A percentile compares a stretch with the other conserved stretches of the same genome.
phyloP scores from a whole-genome alignment of 2,113 vertebrate genomes.

The Paramormyrops kingsleyae region DNA sequence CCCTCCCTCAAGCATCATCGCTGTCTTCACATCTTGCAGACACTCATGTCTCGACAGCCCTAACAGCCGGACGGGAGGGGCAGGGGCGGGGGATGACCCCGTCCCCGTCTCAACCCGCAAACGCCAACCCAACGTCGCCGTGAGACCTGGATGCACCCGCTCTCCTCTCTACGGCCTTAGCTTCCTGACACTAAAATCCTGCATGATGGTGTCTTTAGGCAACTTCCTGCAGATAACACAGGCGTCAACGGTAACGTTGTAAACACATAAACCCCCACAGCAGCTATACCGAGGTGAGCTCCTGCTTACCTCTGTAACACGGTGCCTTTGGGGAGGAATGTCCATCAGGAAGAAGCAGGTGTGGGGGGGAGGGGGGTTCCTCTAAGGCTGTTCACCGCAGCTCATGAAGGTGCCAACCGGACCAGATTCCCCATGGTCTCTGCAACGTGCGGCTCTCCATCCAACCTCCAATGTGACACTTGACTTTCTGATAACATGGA shows the following conservation, averaged over 20 bases:
- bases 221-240: background rate
- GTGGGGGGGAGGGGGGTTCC: background rate
- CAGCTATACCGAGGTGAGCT: background rate
- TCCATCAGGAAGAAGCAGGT: background rate
- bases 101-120: background rate
- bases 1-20: background rate
- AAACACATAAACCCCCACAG: background rate
- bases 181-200: background rate
- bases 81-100: background rate
- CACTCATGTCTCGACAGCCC: background rate
- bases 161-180: background rate
- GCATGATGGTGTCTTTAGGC: background rate
- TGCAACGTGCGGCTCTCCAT: background rate
- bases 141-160: background rate
- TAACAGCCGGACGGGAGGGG: background rate
- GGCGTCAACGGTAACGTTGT: background rate
- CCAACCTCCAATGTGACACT: constrained; percentile 11
- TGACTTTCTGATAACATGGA: constrained; percentile 12
- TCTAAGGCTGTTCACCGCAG: background rate
- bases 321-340: background rate
- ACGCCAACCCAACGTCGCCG: background rate
- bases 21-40: constrained; percentile 19
- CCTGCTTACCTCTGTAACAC: background rate
- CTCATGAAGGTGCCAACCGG: background rate
- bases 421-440: background rate